Evolutionary conservation across 2,113 vertebrate species (phyloP), one percentile per base, ranked within the genome.

Genomic region (Thalassoma bifasciatum): DNA sequence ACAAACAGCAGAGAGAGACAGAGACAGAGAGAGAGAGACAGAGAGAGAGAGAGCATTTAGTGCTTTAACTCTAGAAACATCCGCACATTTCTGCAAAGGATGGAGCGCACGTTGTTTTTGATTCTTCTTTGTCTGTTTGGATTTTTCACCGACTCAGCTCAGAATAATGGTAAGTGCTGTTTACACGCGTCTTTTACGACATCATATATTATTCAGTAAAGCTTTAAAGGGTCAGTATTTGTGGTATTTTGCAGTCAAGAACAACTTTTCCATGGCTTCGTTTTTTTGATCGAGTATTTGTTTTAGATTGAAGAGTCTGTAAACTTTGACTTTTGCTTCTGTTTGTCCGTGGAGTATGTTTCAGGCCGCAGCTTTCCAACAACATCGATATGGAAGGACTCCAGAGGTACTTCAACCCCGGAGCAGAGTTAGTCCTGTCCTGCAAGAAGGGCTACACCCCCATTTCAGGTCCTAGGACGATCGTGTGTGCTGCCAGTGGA

Each of bases 371-470:
- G 9, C 53, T 92, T 12, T 8, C 81, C 11, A 78, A 61, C 0
- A 93, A 93, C 75, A 85, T 95, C 60, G 75, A 71, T 0, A 12
- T 93, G 0, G 7, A 52, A 0, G 90, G 85, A 0, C 38, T 92
- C 11, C 95, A 95, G 84, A 57, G 19, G 0, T 84, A 40, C 75
- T 98, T 94, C 1, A 79, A 75, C 0, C 91, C 93, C 1, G 96
- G 96, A 0, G 91, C 88, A 2, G 65, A 82, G 72, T 66, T 96
- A 1, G 14, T 24, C 0, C 95, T 96, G 38, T 62, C 70, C 34
- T 99, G 97, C 56, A 77, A 64, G 57, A 72, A 79, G 0, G 97
- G 97, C 1, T 95, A 96, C 19, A 17, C 69, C 12, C 83, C 92
- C 1, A 51, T 86, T 0, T 84, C 2, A 0, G 92, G 93, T 3